Base-by-base conservation (phyloP, 1,140 invertebrate species). In the Caenorhabditis brenneri region DNA sequence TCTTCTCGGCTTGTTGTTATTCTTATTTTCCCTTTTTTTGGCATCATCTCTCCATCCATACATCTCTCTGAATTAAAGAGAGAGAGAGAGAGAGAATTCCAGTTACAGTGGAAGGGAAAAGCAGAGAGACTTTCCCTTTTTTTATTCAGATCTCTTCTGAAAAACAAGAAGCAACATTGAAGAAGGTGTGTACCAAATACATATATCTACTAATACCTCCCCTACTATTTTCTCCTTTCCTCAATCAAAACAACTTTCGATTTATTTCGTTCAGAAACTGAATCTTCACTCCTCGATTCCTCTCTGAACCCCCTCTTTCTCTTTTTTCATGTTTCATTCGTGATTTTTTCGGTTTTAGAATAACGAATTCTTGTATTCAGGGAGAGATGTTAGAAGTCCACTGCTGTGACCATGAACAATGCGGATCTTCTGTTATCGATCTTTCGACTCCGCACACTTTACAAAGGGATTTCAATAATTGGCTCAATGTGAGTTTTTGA, bases 391-490 rank as follows among this genome's bases (percentile, higher is more conserved):
- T 74, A 74, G 65, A 74, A 24, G 36, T 46, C 9, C 65, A 74
- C 22, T 74, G 65, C 29, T 74, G 65, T 42, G 65, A 74, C 42
- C 65, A 42, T 19, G 65, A 74, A 24, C 65, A 74, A 24, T 74
- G 65, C n/a, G 65, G 88, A 39, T 60, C 83, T 48, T 89, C 88
- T 42, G 81, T 89, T 10, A 89, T 89, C 24, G 88, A 89, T 65
- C 74, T 85, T 24, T 87, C 85, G 19, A 89, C 89, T n/a, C 89
- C 88, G 3, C 86, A 80, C n/a, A 85, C 86, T 5, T 80, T 89
- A 42, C 84, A 91, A 85, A 79, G 88, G 12, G 89, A 89, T 80
- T 89, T 89, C 82, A 90, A 91, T 51, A 86, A 87, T 27, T 89
- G 88, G 88, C 86, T 89, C 16, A 84, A 90, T 55, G 88, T 89